Conservation (phyloP, 2,797 vertebrate genomes). For the Sebastes trivittatus region DNA sequence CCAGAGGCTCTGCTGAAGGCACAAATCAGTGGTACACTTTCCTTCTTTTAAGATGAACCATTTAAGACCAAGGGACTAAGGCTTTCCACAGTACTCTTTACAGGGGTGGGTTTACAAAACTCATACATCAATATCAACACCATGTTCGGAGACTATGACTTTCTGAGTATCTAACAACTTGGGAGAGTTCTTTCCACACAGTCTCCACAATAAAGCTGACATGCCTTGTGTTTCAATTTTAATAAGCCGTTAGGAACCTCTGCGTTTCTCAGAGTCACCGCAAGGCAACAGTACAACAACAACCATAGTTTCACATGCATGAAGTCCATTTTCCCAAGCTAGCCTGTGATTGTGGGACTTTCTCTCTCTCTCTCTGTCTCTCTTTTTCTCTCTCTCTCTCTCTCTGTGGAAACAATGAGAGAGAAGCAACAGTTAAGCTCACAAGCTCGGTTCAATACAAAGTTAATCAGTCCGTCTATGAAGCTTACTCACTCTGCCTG, state of each 20-base stretch:
- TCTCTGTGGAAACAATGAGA: conserved; percentile 74
- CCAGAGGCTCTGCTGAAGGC: conserved; percentile 35
- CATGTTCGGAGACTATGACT: conserved; percentile 45
- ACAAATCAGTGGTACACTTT: conserved; percentile 49
- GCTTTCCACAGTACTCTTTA: conserved; percentile 53
- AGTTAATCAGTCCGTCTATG: conserved; percentile 58
- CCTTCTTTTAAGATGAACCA: conserved; percentile 54
- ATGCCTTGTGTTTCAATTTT: conserved; percentile 60
- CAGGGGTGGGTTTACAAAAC: conserved; percentile 46
- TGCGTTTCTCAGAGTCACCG: conserved; percentile 55
- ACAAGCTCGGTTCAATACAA: conserved; percentile 51
- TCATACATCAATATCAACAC: conserved; percentile 61
- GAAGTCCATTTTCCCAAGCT: conserved; percentile 66
- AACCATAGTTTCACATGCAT: conserved; percentile 61
- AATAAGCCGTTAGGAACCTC: conserved; percentile 57
- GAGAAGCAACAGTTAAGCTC: conserved; percentile 44
- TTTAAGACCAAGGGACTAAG: conserved; percentile 36
- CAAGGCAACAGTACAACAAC: conserved; percentile 64
- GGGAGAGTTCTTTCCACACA: conserved; percentile 52
- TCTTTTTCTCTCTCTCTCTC: background rate
- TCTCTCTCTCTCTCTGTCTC: background rate
- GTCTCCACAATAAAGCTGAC: conserved; percentile 66
- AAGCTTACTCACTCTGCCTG: conserved; percentile 55
- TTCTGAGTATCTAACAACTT: conserved; percentile 51
- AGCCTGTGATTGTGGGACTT: conserved; percentile 62